phyloP scores from a whole-genome alignment of 2,113 vertebrate genomes.

The Psilopsiagon aymara region DNA sequence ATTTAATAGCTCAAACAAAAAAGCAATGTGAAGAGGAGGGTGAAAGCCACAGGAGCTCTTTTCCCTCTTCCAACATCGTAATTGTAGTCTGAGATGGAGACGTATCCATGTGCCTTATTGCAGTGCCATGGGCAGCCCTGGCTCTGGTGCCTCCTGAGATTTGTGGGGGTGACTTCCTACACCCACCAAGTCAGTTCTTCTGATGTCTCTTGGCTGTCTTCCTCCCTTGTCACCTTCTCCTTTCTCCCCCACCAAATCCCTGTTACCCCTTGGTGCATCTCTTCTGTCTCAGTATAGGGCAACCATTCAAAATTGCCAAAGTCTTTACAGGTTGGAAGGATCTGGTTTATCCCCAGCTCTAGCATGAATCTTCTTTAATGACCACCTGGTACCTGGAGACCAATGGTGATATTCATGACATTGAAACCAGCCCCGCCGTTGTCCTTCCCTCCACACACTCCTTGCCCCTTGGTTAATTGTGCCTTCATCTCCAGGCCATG shows the following conservation, averaged over 20 bases:
- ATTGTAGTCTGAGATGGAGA: background rate
- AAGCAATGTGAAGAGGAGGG: background rate
- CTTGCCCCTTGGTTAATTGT: background rate
- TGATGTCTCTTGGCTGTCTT: background rate
- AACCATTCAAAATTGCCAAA: background rate
- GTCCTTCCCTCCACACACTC: background rate
- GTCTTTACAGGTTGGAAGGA: background rate
- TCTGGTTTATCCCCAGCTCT: background rate
- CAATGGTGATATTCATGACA: background rate
- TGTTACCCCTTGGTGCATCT: background rate
- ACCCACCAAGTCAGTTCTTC: background rate
- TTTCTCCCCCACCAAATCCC: background rate
- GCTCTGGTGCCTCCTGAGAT: background rate
- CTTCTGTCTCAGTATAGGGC: background rate
- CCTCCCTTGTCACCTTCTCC: background rate
- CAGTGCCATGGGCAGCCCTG: background rate
- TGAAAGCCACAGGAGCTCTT: background rate
- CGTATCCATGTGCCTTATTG: rapidly evolving
- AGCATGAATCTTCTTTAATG: background rate
- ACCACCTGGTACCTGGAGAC: background rate
- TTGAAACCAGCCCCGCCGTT: background rate
- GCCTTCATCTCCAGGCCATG: background rate
- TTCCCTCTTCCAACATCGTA: background rate
- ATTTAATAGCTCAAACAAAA: background rate
- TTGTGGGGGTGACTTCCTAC: background rate